These are phyloP conservation scores for Stenichneumon culpator DNA, from an alignment of 2,888 invertebrate genomes.

Conservation along the genomic window DNA sequence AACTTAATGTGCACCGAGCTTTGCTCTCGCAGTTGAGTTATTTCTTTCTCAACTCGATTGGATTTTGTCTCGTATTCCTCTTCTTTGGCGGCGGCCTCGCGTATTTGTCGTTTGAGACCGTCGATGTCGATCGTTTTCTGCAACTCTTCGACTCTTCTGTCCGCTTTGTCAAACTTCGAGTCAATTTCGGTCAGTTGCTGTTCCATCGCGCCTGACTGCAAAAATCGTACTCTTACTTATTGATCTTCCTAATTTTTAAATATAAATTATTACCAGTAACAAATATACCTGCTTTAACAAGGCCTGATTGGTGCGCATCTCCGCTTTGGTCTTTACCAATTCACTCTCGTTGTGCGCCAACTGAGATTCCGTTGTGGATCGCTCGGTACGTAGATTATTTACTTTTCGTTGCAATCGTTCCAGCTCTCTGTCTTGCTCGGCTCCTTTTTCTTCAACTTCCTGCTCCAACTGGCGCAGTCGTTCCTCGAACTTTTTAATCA, in stretches of 20 bases:
- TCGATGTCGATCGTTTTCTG: constrained; percentile 86
- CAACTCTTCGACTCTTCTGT: constrained; percentile 75
- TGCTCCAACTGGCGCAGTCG: constrained; percentile 74
- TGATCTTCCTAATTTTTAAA: background rate
- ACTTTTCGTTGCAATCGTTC: constrained; percentile 86
- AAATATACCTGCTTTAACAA: constrained; percentile 83
- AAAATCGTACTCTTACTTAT: background rate
- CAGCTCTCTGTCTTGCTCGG: constrained; percentile 84
- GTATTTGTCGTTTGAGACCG: constrained; percentile 87
- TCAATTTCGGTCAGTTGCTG: constrained; percentile 85
- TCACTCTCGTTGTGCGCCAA: constrained; percentile 87
- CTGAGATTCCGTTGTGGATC: constrained; percentile 89
- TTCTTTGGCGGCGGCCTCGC: constrained; percentile 87
- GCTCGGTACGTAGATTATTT: constrained; percentile 86
- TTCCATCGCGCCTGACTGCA: constrained; percentile 84
- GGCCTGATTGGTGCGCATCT: constrained; percentile 85
- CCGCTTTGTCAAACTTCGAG: constrained; percentile 74
- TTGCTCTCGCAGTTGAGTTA: constrained; percentile 87
- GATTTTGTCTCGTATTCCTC: constrained; percentile 87
- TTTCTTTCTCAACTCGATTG: constrained; percentile 88
- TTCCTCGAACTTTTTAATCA: constrained; percentile 69
- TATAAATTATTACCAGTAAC: background rate
- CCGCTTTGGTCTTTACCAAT: constrained; percentile 87
- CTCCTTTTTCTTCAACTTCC: constrained; percentile 74
- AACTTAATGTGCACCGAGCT: constrained; percentile 88